A percentile compares a stretch with the other conserved stretches of the same genome.
Evolutionary conservation across 2,797 vertebrate species (phyloP).

Genomic region (Poecile montanus): DNA sequence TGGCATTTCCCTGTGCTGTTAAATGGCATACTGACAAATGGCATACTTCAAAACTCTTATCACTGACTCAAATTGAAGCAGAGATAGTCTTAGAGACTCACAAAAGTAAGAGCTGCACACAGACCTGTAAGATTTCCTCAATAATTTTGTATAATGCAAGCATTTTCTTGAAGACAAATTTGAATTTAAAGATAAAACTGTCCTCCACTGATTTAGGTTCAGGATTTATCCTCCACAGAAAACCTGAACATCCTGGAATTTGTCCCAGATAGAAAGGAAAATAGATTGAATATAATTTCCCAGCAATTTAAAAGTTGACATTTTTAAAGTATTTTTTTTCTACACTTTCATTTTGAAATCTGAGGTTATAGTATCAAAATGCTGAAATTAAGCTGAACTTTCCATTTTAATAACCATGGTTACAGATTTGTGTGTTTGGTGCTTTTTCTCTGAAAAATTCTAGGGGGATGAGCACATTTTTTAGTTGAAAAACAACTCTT

Average conservation of each 20-base stretch:
- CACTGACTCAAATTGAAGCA: background rate
- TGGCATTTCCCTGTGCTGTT: background rate
- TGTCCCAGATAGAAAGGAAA: background rate
- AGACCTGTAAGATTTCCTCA: background rate
- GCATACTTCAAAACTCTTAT: background rate
- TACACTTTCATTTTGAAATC: background rate
- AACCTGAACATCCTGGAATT: background rate
- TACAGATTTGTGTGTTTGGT: background rate
- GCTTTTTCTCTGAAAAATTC: background rate
- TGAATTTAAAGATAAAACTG: background rate
- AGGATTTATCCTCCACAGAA: background rate
- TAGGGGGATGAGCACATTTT: background rate
- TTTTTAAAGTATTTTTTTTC: background rate
- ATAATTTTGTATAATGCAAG: background rate
- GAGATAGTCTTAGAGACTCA: background rate
- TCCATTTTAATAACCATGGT: background rate
- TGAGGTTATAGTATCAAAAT: background rate
- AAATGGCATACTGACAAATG: background rate
- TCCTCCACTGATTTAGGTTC: background rate
- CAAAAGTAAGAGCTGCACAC: background rate
- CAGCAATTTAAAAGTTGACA: background rate
- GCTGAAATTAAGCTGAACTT: background rate
- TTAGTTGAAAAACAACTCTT: background rate
- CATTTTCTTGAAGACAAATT: background rate
- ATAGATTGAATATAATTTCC: background rate